Conservation (phyloP, 2,888 invertebrate genomes). For the Pimpla rufipes region DNA sequence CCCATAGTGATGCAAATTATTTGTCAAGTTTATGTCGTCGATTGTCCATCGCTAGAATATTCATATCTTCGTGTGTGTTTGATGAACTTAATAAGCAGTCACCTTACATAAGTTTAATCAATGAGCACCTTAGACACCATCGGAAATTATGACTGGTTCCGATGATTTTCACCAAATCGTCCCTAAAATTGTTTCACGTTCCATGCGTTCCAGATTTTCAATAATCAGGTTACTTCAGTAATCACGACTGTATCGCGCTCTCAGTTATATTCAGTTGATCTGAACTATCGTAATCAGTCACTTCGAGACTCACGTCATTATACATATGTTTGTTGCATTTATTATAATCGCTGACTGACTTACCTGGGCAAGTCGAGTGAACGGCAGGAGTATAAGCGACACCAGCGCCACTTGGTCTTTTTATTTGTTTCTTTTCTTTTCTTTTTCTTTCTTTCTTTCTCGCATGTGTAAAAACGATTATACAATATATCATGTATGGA, state of each 20-base stretch:
- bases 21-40: not conserved
- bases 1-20: not conserved
- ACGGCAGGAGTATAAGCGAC: constrained; percentile 58
- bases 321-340: constrained; percentile 35
- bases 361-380: constrained; percentile 72
- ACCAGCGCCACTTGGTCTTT: constrained; percentile 51
- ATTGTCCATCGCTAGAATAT: not conserved
- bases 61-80: not conserved
- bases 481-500: constrained; percentile 19
- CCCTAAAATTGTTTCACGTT: not conserved
- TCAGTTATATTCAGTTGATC: not conserved
- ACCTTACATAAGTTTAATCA: not conserved
- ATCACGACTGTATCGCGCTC: no score
- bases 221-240: no score
- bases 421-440: constrained; percentile 5
- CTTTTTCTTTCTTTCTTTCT: constrained; percentile 13
- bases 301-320: constrained; percentile 3
- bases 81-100: not conserved
- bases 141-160: not conserved
- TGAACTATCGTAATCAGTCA: constrained; percentile 17
- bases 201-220: not conserved
- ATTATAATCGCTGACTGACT: constrained; percentile 70
- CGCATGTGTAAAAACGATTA: constrained; percentile 35
- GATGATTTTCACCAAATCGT: constrained; percentile 1
- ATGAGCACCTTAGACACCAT: not conserved